phyloP scores from a whole-genome alignment of 2,113 vertebrate species.

The Ceyx cyanopectus region DNA sequence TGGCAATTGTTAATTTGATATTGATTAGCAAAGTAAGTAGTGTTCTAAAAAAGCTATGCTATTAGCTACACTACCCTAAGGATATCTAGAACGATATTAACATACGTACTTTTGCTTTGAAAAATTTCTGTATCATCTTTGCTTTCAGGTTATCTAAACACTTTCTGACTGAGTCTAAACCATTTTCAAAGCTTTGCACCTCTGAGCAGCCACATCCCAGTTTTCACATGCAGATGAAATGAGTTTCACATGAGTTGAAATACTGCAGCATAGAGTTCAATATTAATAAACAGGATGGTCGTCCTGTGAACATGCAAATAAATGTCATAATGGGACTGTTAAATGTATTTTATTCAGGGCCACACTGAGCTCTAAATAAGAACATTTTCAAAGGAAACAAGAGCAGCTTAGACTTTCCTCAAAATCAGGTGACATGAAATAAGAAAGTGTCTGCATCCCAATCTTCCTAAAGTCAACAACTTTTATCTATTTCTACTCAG shows the following conservation, averaged over 20 bases:
- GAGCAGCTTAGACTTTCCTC: neutral
- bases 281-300: neutral
- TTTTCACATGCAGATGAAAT: neutral
- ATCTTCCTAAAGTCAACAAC: neutral
- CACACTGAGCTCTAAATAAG: neutral
- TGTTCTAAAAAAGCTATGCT: constrained; percentile 3
- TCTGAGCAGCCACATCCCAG: neutral
- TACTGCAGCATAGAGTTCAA: neutral
- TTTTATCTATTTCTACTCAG: neutral
- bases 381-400: neutral
- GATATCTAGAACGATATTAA: neutral
- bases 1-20: constrained; percentile 39
- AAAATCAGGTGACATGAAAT: neutral
- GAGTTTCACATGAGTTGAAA: neutral
- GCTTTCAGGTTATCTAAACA: constrained; percentile 5
- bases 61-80: constrained; percentile 19
- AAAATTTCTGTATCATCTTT: neutral
- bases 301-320: neutral
- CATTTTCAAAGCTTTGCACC: neutral
- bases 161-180: neutral
- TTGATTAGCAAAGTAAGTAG: constrained; percentile 32
- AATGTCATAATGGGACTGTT: neutral
- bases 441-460: neutral
- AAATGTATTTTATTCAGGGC: neutral
- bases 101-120: neutral